phyloP scores from a whole-genome alignment of 2,113 vertebrate genomes.

The Arvicanthis niloticus region DNA sequence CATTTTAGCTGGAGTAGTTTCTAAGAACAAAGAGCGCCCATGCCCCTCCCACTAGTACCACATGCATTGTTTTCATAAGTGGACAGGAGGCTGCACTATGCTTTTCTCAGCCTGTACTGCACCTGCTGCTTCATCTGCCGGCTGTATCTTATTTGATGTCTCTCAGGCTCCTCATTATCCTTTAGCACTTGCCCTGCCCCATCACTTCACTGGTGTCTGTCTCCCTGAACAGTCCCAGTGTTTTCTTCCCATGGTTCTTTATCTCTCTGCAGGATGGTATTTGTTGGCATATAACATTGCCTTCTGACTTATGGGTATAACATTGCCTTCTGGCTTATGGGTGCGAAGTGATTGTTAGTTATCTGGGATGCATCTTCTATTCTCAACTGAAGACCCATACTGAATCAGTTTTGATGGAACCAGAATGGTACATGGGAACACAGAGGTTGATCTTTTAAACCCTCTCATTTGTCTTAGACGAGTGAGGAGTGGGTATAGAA shows the following conservation, averaged over 20 bases:
- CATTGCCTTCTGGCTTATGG: not conserved
- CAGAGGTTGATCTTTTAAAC: not conserved
- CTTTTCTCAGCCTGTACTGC: too few relatives aligned
- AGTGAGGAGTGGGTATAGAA: not conserved
- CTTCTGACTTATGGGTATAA: too few relatives aligned
- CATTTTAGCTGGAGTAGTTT: not conserved
- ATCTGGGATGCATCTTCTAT: not conserved
- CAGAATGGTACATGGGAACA: not conserved
- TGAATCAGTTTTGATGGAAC: not conserved
- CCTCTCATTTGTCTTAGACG: not conserved
- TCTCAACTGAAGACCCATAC: not conserved
- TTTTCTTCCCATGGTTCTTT: not conserved
- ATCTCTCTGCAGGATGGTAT: not conserved
- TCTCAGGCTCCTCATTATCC: too few relatives aligned
- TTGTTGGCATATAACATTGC: not conserved
- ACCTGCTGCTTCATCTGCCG: too few relatives aligned
- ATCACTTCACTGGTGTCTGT: accelerated
- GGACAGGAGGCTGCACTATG: not conserved
- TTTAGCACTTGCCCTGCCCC: not conserved
- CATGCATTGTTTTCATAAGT: not conserved
- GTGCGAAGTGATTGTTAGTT: not conserved
- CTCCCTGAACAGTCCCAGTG: not conserved
- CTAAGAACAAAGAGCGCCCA: not conserved
- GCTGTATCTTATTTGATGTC: not conserved
- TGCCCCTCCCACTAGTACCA: not conserved